Conservation (phyloP, 2,888 invertebrate species). For the Archaeoteleia sp. region DNA sequence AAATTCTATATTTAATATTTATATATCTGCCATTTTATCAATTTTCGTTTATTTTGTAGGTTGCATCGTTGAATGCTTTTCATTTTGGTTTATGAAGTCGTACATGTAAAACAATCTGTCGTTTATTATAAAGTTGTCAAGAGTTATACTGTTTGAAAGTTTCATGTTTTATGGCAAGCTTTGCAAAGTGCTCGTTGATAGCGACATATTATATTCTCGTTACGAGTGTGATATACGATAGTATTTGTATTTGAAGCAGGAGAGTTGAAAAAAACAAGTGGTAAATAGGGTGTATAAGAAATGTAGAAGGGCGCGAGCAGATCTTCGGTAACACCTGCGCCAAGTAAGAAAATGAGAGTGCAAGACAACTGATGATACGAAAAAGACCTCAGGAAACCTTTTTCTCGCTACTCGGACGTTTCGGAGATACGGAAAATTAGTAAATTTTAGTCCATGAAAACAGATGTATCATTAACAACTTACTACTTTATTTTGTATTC, state of each 20-base stretch:
- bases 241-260: conserved; percentile 36
- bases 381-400: conserved; percentile 40
- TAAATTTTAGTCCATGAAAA: too few relatives aligned
- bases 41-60: too few relatives aligned
- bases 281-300: conserved; percentile 40
- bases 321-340: conserved; percentile 60
- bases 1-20: too few relatives aligned
- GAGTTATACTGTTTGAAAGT: conserved; percentile 13
- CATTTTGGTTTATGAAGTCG: conserved; percentile 12
- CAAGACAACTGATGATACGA: conserved; percentile 60
- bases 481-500: too few relatives aligned
- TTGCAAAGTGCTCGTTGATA: conserved; percentile 16
- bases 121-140: conserved; percentile 5
- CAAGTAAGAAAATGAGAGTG: conserved; percentile 53
- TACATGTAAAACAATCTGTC: conserved; percentile 6
- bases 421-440: too few relatives aligned
- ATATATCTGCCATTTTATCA: background rate
- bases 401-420: background rate
- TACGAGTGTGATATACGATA: conserved; percentile 45
- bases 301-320: conserved; percentile 37
- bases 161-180: conserved; percentile 14
- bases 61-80: too few relatives aligned
- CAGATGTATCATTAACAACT: too few relatives aligned
- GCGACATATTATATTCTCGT: conserved; percentile 55
- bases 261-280: conserved; percentile 25